Percentiles rank a stretch among this genome's conserved stretches.
Conservation (phyloP, 2,888 invertebrate species). For the Allolobophora icterica region DNA sequence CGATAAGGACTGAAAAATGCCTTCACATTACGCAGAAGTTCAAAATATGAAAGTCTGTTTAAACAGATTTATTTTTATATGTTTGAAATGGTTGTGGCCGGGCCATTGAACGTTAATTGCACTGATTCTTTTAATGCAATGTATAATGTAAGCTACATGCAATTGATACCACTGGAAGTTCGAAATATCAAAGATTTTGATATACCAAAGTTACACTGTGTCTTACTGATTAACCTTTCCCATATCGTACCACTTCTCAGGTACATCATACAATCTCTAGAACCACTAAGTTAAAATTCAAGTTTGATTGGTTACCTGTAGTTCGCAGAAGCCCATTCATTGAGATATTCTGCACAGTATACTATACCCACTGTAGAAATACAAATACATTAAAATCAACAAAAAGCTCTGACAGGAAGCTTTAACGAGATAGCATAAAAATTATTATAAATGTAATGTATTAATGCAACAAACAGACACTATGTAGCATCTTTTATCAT, state of each 20-base stretch:
- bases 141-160: too few species aligned
- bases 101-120: too few species aligned
- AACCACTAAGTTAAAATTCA: background rate
- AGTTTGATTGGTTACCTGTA: conserved; percentile 71
- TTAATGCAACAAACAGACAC: background rate
- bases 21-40: too few species aligned
- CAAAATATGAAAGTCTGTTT: too few species aligned
- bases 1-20: too few species aligned
- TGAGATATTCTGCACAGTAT: conserved; percentile 88
- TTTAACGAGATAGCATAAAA: background rate
- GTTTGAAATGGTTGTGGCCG: too few species aligned
- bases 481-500: too few species aligned
- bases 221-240: background rate
- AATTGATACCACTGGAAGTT: too few species aligned
- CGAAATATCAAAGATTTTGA: too few species aligned
- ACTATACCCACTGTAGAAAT: conserved; percentile 79
- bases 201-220: too few species aligned
- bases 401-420: background rate
- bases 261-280: background rate
- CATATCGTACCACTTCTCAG: background rate
- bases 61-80: too few species aligned
- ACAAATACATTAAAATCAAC: background rate
- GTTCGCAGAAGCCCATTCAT: conserved; percentile 84
- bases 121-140: too few species aligned
- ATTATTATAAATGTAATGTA: background rate